phyloP scores from a whole-genome alignment of 2,113 vertebrate genomes.

The Larimichthys polyactis region DNA sequence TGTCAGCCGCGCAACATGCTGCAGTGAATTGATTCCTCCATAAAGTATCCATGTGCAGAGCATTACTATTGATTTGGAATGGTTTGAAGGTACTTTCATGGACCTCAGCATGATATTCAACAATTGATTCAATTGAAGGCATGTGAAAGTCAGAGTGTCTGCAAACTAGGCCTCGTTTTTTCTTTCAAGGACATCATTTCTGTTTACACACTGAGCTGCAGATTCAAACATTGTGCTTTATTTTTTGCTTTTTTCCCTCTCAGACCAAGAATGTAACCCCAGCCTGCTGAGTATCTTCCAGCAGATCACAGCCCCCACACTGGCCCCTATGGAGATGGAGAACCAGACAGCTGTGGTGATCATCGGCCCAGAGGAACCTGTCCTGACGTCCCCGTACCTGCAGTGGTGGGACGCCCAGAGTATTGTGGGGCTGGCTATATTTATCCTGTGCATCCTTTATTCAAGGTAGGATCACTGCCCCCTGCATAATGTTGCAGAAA shows the following conservation, averaged over 20 bases:
- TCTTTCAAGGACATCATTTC: background rate
- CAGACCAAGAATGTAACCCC: constrained; percentile 92
- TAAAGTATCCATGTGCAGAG: background rate
- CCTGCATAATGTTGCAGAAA: background rate
- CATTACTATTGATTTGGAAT: background rate
- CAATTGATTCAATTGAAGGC: background rate
- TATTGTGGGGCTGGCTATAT: constrained; percentile 87
- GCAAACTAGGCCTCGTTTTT: background rate
- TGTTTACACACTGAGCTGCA: background rate
- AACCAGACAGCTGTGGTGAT: constrained; percentile 85
- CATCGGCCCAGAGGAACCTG: constrained; percentile 74
- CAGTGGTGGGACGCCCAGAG: constrained; percentile 91
- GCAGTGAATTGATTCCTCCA: background rate
- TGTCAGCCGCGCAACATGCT: background rate
- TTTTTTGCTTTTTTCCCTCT: background rate
- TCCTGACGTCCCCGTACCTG: constrained; percentile 79
- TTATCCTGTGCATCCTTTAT: constrained; percentile 92
- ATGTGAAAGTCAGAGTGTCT: background rate
- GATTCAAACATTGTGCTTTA: background rate
- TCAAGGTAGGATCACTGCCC: constrained; percentile 87
- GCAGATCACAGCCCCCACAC: constrained; percentile 81
- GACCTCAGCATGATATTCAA: background rate
- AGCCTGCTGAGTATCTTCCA: constrained; percentile 90
- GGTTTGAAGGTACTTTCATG: constrained; percentile 5
- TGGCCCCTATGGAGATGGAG: constrained; percentile 66